These are phyloP conservation scores for Trilocha varians DNA, from an alignment of 2,888 invertebrate species.

Conservation along the genomic window DNA sequence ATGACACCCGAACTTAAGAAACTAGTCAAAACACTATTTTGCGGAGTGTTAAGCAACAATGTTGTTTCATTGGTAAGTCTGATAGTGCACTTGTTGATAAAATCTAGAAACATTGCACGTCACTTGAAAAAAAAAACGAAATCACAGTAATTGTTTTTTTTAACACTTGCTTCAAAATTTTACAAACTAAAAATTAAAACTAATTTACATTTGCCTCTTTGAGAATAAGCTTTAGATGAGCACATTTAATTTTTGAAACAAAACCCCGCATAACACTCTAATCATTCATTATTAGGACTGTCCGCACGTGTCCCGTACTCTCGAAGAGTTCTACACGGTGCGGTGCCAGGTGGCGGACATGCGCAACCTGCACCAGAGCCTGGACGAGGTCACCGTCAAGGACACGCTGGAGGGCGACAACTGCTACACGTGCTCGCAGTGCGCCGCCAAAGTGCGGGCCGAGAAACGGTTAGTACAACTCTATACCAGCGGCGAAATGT, in stretches of 20 bases:
- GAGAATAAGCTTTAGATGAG: too few relatives aligned
- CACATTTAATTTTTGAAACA: too few relatives aligned
- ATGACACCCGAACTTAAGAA: conserved; percentile 93
- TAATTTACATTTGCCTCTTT: too few relatives aligned
- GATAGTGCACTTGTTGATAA: neutral
- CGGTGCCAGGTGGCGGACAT: conserved; percentile 97
- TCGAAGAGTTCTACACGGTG: conserved; percentile 97
- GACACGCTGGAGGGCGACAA: conserved; percentile 97
- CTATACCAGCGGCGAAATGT: too few relatives aligned
- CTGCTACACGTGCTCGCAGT: conserved; percentile 97
- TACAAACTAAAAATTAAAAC: too few relatives aligned
- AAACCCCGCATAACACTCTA: too few relatives aligned
- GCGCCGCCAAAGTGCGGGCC: conserved; percentile 94
- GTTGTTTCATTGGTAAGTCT: conserved; percentile 88
- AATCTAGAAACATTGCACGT: neutral
- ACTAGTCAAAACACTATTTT: conserved; percentile 91
- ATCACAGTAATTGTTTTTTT: too few relatives aligned
- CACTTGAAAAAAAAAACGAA: neutral
- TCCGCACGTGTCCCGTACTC: conserved; percentile 92
- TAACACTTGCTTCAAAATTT: too few relatives aligned
- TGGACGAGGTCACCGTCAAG: conserved; percentile 97
- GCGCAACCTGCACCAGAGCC: conserved; percentile 94
- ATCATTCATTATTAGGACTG: conserved; percentile 84
- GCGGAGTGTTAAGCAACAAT: conserved; percentile 95
- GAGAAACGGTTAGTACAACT: conserved; percentile 82